These are phyloP conservation scores for Microchirus variegatus DNA, from an alignment of 2,797 vertebrate species.

Conservation along the genomic window DNA sequence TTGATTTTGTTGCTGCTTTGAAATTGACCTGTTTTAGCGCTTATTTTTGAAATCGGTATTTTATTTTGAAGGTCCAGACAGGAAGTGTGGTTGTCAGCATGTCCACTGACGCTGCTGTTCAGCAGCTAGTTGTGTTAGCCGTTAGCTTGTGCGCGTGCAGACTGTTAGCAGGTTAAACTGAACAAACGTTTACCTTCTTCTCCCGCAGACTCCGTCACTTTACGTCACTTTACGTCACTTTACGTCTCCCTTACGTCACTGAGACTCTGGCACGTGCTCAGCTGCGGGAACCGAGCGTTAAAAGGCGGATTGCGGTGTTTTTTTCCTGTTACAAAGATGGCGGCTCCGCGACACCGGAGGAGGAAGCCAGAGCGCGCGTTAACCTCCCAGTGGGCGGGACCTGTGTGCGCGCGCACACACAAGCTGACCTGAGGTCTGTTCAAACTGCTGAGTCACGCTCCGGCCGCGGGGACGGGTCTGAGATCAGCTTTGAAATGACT, in stretches of 20 bases:
- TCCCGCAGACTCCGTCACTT: not conserved
- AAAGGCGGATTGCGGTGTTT: slow-evolving; percentile 43
- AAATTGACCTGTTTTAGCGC: too few relatives aligned
- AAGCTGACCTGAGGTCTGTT: slow-evolving; percentile 32
- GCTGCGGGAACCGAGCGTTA: not conserved
- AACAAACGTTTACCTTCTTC: slow-evolving; percentile 25
- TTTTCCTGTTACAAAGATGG: slow-evolving; percentile 66
- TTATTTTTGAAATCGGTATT: not conserved
- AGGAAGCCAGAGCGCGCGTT: slow-evolving; percentile 59
- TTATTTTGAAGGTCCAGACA: slow-evolving; percentile 42
- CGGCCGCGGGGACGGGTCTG: not conserved
- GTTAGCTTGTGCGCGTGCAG: slow-evolving; percentile 40
- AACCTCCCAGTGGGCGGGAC: slow-evolving; percentile 63
- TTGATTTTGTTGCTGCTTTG: too few relatives aligned
- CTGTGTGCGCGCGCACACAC: accelerated
- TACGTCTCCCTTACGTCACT: not conserved
- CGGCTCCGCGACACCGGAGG: slow-evolving; percentile 73
- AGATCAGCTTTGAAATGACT: slow-evolving; percentile 8
- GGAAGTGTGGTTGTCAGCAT: slow-evolving; percentile 19
- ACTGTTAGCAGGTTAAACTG: slow-evolving; percentile 7
- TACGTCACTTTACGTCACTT: not conserved
- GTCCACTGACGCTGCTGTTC: slow-evolving; percentile 5
- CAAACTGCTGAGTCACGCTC: accelerated
- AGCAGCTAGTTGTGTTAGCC: slow-evolving; percentile 45
- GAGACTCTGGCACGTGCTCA: not conserved